These are phyloP conservation scores for Listronotus oregonensis DNA, from an alignment of 1,140 invertebrate species.

Conservation along the genomic window DNA sequence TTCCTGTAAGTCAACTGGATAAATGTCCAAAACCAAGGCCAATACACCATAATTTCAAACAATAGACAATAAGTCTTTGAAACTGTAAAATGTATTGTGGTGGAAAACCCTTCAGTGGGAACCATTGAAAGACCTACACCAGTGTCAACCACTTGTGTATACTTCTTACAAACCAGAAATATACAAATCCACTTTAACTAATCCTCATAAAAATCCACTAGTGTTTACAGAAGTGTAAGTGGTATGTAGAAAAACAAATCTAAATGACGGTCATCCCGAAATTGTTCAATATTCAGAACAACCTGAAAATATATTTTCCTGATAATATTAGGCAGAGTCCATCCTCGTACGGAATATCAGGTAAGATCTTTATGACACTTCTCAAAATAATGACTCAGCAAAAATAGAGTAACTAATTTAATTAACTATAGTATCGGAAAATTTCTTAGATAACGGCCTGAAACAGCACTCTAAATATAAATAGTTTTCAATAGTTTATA, in stretches of 20 bases:
- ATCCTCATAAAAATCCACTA: too few relatives aligned
- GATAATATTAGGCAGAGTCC: too few relatives aligned
- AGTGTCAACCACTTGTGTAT: background rate
- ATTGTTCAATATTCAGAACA: too few relatives aligned
- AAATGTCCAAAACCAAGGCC: conserved; percentile 23
- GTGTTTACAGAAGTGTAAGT: too few relatives aligned
- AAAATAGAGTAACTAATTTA: too few relatives aligned
- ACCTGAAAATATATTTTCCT: too few relatives aligned
- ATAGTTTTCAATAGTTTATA: conserved; percentile 34
- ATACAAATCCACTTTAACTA: too few relatives aligned
- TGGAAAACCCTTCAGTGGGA: background rate
- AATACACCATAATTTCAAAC: conserved; percentile 27
- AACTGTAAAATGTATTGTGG: conserved; percentile 33
- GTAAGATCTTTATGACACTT: background rate
- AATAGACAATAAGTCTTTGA: conserved; percentile 37
- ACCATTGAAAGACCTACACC: background rate
- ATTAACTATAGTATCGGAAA: background rate
- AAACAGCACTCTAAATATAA: conserved; percentile 12
- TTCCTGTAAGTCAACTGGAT: conserved; percentile 37
- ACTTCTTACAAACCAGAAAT: background rate
- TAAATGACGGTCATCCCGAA: too few relatives aligned
- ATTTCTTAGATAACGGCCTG: conserved; percentile 7
- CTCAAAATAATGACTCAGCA: background rate
- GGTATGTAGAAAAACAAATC: too few relatives aligned
- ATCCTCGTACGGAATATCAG: too few relatives aligned